A percentile compares a stretch with the other conserved stretches of the same genome.
These are phyloP conservation scores for Centroberyx gerrardi DNA, from an alignment of 2,797 vertebrate species.

Conservation along the genomic window DNA sequence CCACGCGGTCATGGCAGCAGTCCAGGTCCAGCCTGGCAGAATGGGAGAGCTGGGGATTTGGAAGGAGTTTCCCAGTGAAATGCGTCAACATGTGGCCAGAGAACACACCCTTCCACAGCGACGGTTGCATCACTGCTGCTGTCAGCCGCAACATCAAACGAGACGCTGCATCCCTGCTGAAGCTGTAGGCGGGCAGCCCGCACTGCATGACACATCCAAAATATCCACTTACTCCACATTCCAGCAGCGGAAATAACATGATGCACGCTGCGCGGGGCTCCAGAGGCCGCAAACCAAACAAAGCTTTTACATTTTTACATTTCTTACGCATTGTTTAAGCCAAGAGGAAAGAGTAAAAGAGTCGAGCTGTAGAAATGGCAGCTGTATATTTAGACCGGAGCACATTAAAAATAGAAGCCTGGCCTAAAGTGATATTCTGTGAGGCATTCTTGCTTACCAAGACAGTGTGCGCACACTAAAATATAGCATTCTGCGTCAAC, in stretches of 20 bases:
- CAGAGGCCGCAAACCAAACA: conserved; percentile 55
- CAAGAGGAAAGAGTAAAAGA: conserved; percentile 30
- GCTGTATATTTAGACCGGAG: conserved; percentile 50
- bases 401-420: conserved; percentile 55
- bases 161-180: conserved; percentile 28
- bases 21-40: conserved; percentile 47
- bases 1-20: conserved; percentile 44
- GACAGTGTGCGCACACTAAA: not conserved
- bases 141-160: conserved; percentile 54
- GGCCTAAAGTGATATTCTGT: conserved; percentile 17
- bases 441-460: conserved; percentile 1
- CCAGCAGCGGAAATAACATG: conserved; percentile 59
- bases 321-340: conserved; percentile 57
- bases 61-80: conserved; percentile 63
- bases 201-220: conserved; percentile 62
- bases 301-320: conserved; percentile 47
- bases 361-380: not conserved
- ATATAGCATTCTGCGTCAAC: conserved; percentile 48
- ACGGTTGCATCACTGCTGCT: conserved; percentile 70
- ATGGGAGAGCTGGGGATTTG: conserved; percentile 53
- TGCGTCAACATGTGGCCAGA: conserved; percentile 66
- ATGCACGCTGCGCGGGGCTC: conserved; percentile 25
- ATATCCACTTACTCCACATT: conserved; percentile 43
- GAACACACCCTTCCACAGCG: conserved; percentile 58
- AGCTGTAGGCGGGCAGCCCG: conserved; percentile 36